A percentile compares a stretch with the other conserved stretches of the same genome.
These are phyloP conservation scores for Aricia artaxerxes DNA, from an alignment of 2,888 invertebrate genomes.

Conservation along the genomic window DNA sequence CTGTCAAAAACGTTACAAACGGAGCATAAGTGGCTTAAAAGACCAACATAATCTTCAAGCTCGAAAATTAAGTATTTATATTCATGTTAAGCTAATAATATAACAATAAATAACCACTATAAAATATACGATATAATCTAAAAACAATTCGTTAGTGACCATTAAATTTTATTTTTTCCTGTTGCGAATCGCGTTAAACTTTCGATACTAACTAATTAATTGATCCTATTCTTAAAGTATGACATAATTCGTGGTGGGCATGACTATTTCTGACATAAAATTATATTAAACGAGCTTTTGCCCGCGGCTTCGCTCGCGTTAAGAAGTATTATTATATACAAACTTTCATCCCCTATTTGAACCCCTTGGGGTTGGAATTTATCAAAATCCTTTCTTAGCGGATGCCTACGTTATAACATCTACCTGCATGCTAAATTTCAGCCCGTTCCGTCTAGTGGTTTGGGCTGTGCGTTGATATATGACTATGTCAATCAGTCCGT, in stretches of 20 bases:
- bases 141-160: not conserved
- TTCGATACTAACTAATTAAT: not conserved
- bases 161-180: not conserved
- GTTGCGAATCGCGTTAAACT: not conserved
- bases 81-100: not conserved
- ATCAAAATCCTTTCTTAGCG: too few species aligned
- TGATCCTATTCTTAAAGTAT: not conserved
- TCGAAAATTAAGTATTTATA: not conserved
- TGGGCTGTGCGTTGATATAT: too few species aligned
- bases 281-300: too few species aligned
- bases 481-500: too few species aligned
- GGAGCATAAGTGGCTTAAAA: too few species aligned
- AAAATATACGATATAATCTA: not conserved
- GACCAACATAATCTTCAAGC: not conserved
- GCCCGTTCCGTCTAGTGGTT: too few species aligned
- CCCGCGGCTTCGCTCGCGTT: too few species aligned
- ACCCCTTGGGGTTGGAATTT: too few species aligned
- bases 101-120: not conserved
- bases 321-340: too few species aligned
- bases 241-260: not conserved
- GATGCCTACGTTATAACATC: too few species aligned
- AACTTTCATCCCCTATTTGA: too few species aligned
- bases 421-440: too few species aligned
- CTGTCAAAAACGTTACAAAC: not conserved
- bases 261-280: not conserved